Conservation (phyloP, 2,888 invertebrate species). For the Hipparchia semele region DNA sequence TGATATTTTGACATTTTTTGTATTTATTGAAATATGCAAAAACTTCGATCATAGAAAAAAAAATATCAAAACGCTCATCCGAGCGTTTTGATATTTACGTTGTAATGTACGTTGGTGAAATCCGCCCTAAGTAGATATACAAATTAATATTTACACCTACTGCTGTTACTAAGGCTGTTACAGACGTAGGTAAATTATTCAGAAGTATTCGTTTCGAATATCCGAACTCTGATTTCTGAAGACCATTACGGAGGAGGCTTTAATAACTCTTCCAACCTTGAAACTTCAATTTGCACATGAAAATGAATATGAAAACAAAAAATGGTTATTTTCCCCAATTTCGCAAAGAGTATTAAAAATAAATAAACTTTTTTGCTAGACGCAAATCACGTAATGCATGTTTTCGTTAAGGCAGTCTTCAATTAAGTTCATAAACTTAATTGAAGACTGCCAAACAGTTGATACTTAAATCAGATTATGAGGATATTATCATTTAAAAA, state of each 20-base stretch:
- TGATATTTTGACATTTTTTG: no score
- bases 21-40: no score
- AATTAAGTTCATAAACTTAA: background rate
- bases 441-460: no score
- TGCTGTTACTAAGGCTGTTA: no score
- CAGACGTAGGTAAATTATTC: background rate
- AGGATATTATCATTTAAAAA: background rate
- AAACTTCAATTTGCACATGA: background rate
- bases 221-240: background rate
- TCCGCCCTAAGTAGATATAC: no score
- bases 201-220: background rate
- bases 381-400: background rate
- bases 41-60: no score
- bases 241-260: background rate
- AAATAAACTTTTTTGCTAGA: slow-evolving; percentile 9
- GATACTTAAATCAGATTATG: background rate
- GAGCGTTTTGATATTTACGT: no score
- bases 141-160: no score
- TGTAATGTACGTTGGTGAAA: no score
- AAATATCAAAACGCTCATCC: no score
- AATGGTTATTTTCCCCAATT: background rate
- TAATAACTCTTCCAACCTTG: background rate
- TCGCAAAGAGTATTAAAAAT: background rate
- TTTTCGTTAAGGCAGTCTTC: background rate
- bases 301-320: background rate